Percentiles rank a stretch among this genome's conserved stretches.
Conservation (phyloP, 1,140 invertebrate species). For the Cephus cinctus region DNA sequence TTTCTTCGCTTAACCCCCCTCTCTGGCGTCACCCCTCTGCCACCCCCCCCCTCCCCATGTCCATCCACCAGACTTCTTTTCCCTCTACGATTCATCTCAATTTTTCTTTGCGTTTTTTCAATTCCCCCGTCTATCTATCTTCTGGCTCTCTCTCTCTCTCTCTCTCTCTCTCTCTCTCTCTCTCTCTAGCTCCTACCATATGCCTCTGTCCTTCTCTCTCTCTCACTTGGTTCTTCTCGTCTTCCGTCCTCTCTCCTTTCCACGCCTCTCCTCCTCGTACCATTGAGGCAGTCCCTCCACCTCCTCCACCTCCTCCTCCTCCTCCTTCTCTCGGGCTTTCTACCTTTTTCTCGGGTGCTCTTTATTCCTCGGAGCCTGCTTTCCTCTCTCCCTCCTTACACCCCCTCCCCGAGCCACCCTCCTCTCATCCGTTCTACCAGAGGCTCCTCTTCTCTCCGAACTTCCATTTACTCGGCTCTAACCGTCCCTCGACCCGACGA, state of each 20-base stretch:
- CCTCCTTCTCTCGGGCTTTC: slow-evolving; percentile 7
- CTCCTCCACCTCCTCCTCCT: slow-evolving; percentile 14
- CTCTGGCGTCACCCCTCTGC: slow-evolving; percentile 15
- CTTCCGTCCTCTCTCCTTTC: slow-evolving; percentile 12
- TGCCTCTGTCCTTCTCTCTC: not conserved
- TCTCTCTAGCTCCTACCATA: not conserved
- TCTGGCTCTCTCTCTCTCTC: slow-evolving; percentile 24
- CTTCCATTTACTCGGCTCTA: slow-evolving; percentile 16
- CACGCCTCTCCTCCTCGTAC: not conserved
- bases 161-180: slow-evolving; percentile 20
- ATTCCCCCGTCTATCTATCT: slow-evolving; percentile 13
- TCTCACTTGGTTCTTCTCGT: not conserved
- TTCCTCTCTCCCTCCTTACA: slow-evolving; percentile 6
- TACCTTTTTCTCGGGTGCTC: slow-evolving; percentile 6
- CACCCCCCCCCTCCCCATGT: not conserved
- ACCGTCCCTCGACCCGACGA: slow-evolving; percentile 20
- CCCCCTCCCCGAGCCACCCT: too few species aligned
- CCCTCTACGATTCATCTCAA: slow-evolving; percentile 26
- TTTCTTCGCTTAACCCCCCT: slow-evolving; percentile 12
- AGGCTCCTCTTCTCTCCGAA: too few species aligned
- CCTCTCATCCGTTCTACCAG: too few species aligned
- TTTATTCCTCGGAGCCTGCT: slow-evolving; percentile 2
- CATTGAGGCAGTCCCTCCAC: not conserved
- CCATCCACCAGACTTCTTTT: slow-evolving; percentile 21
- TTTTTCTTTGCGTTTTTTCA: slow-evolving; percentile 35